Percentiles rank a stretch among this genome's conserved stretches.
Conservation (phyloP, 1,140 invertebrate genomes). For the Nasonia longicornis region DNA sequence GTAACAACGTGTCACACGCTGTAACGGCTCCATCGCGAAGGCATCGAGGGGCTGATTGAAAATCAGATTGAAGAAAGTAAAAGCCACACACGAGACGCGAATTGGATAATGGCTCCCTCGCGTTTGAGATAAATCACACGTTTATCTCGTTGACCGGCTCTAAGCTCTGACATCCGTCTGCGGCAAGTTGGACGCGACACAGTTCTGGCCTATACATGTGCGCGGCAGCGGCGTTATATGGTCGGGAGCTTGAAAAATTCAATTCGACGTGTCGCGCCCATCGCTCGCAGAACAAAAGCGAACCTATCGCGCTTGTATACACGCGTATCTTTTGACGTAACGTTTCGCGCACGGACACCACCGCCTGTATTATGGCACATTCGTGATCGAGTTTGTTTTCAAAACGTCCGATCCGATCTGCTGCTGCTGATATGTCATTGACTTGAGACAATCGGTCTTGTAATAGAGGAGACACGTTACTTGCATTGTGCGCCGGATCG, state of each 20-base stretch:
- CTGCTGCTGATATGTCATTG: neutral
- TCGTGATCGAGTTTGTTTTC: neutral
- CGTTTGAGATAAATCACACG: neutral
- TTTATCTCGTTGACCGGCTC: constrained; percentile 7
- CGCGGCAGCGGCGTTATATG: no score
- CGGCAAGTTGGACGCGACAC: constrained; percentile 14
- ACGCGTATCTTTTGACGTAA: constrained; percentile 5
- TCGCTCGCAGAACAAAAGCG: neutral
- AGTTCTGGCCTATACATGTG: neutral
- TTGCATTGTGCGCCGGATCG: neutral
- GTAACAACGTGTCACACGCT: neutral
- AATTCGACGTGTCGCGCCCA: constrained; percentile 2
- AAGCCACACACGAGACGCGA: neutral
- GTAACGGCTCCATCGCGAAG: neutral
- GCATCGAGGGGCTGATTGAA: neutral
- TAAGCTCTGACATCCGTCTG: constrained; percentile 26
- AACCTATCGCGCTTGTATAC: neutral
- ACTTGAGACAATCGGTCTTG: neutral
- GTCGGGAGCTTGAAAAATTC: neutral
- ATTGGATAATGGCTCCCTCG: constrained; percentile 4
- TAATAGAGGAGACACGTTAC: neutral
- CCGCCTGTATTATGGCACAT: neutral
- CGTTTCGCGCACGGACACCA: neutral
- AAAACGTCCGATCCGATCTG: neutral
- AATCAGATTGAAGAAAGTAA: neutral